A percentile compares a stretch with the other conserved stretches of the same genome.
Evolutionary conservation across 2,888 invertebrate genomes (phyloP).

Genomic region (Dendrolimus pini): DNA sequence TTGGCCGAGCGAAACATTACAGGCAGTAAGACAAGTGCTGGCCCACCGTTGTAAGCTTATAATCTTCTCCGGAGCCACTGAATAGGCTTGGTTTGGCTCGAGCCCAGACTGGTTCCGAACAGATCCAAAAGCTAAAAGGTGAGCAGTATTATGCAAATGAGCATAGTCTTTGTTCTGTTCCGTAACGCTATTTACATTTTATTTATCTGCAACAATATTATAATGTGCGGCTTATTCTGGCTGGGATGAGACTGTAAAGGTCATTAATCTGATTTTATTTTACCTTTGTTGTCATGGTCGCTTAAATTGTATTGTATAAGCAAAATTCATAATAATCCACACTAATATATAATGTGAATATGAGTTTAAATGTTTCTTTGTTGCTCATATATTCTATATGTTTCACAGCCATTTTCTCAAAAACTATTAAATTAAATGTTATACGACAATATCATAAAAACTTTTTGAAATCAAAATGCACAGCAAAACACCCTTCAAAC

Average conservation of each 20-base stretch:
- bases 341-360: background rate
- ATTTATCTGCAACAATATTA: conserved; percentile 57
- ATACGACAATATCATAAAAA: too few species aligned
- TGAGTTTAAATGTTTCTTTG: too few species aligned
- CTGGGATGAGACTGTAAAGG: conserved; percentile 30
- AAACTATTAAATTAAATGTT: too few species aligned
- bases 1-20: background rate
- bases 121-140: conserved; percentile 62
- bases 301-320: background rate
- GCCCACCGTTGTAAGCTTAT: conserved; percentile 50
- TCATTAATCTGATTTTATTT: conserved; percentile 30
- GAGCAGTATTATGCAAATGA: conserved; percentile 71
- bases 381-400: too few species aligned
- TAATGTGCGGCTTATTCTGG: conserved; percentile 37
- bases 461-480: too few species aligned
- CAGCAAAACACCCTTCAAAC: too few species aligned
- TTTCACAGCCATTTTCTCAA: too few species aligned
- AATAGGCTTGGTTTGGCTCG: conserved; percentile 65
- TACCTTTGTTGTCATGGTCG: background rate
- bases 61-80: conserved; percentile 52
- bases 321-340: too few species aligned
- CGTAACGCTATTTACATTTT: conserved; percentile 63
- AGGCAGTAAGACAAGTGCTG: conserved; percentile 12
- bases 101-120: conserved; percentile 48
- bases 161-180: conserved; percentile 65